Evolutionary conservation across 2,888 invertebrate genomes (phyloP).

Genomic region (Melipona beecheii): DNA sequence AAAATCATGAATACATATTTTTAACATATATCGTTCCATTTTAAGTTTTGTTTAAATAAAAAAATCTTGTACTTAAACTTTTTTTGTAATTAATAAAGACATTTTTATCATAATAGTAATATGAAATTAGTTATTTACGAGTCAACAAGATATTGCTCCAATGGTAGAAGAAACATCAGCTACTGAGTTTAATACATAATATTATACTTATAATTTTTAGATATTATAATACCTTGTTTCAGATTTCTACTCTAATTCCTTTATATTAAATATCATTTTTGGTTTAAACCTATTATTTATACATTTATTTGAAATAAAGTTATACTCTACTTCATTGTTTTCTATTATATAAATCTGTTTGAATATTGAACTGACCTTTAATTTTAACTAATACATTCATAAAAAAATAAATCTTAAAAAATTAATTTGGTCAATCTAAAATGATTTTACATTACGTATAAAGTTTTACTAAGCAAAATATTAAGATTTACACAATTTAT

Average conservation of each 20-base stretch:
- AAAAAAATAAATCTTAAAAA: slow-evolving; percentile 32
- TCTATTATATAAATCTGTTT: slow-evolving; percentile 11
- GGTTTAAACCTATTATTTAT: not conserved
- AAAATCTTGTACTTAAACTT: slow-evolving; percentile 31
- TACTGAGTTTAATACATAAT: slow-evolving; percentile 14
- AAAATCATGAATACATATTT: slow-evolving; percentile 32
- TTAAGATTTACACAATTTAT: slow-evolving; percentile 8
- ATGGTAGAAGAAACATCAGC: slow-evolving; percentile 1
- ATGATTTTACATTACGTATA: not conserved
- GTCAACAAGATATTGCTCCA: slow-evolving; percentile 1
- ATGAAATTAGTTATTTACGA: slow-evolving; percentile 16
- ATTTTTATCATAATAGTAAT: not conserved
- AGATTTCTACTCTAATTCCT: slow-evolving; percentile 22
- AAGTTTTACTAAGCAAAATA: not conserved
- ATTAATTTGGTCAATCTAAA: slow-evolving; percentile 20
- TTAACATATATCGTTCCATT: slow-evolving; percentile 19
- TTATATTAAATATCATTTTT: slow-evolving; percentile 32
- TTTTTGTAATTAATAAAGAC: slow-evolving; percentile 7
- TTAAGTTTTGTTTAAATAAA: slow-evolving; percentile 26
- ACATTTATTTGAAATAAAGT: slow-evolving; percentile 7
- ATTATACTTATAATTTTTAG: slow-evolving; percentile 5
- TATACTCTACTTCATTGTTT: slow-evolving; percentile 22
- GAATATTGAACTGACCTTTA: slow-evolving; percentile 24
- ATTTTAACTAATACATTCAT: slow-evolving; percentile 6
- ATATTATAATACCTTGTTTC: not conserved